Base-by-base conservation (phyloP, 1,140 invertebrate species). In the Archivesica marissinica region DNA sequence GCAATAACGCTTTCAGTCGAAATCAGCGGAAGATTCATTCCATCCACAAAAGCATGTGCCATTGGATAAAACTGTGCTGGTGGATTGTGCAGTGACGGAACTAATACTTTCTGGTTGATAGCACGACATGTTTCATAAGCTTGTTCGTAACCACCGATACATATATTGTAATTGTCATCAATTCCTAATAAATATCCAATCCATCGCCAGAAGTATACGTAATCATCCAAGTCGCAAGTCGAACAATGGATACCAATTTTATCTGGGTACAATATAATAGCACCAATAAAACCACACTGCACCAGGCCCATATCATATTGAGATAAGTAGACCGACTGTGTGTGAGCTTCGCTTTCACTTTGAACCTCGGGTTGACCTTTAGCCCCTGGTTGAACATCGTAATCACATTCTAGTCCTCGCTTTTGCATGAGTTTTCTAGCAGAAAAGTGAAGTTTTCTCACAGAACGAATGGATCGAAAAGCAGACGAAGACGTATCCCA, bases 271-370 rank as follows among this genome's bases (percentile, higher is more conserved):
- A 97, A 85, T 0, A 97, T 88, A 0, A 96, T 95, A 68, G 96
- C 96, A 0, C 97, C 97, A 87, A 98, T 96, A 89, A 99, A 98
- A 13, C 90, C 91, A 81, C 88, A 91, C 68, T 94, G 93, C 0
- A 98, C 97, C 0, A 98, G 89, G 0, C 96, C 96, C 95, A 98
- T 96, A 86, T 98, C 97, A 82, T 96, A 95, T 93, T 99, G 98
- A 0, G 95, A 96, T 0, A 95, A 90, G 77, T 91, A 92, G 88
- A 81, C 25, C 44, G 0, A 38, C 77, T 7, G 39, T 11, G 11
- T 84, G 78, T 28, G 80, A 50, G 50, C 35, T 39, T n/a, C 17
- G 13, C 59, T 38, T 64, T 35, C 13, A n/a, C n/a, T n/a, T n/a
- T n/a, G n/a, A n/a, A n/a, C n/a, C n/a, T n/a, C n/a, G 56, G 28